phyloP scores from a whole-genome alignment of 2,113 vertebrate genomes.

The Eudorcas thomsonii region DNA sequence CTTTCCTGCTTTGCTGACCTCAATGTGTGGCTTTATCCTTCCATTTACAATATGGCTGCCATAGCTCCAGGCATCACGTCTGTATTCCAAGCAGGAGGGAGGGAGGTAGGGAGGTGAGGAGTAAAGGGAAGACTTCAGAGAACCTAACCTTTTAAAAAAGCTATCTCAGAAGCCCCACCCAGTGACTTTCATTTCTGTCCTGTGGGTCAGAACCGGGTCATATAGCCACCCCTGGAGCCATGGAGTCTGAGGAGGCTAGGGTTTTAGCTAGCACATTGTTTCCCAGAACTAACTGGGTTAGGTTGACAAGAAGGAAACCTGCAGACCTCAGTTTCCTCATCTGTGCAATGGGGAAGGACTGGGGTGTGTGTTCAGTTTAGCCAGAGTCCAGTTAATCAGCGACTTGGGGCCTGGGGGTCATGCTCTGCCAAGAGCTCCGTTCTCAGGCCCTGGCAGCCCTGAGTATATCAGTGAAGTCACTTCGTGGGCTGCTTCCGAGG shows the following conservation, averaged over 20 bases:
- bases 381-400: no score
- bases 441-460: no score
- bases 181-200: not conserved
- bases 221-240: fast-evolving
- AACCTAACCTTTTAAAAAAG: not conserved
- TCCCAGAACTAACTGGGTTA: not conserved
- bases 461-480: not conserved
- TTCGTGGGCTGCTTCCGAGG: not conserved
- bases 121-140: not conserved
- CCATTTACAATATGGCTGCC: not conserved
- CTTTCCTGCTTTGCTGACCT: not conserved
- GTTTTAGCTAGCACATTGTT: not conserved
- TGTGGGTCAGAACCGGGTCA: not conserved
- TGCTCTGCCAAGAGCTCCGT: not conserved
- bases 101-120: not conserved
- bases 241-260: not conserved
- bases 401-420: fast-evolving
- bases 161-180: not conserved
- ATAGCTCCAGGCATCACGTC: not conserved
- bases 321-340: not conserved
- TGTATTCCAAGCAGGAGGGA: not conserved
- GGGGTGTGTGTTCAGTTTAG: not conserved
- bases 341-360: not conserved
- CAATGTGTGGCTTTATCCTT: not conserved
- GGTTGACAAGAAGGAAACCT: not conserved